phyloP scores from a whole-genome alignment of 2,113 vertebrate genomes.

The Cinclus mexicanus region DNA sequence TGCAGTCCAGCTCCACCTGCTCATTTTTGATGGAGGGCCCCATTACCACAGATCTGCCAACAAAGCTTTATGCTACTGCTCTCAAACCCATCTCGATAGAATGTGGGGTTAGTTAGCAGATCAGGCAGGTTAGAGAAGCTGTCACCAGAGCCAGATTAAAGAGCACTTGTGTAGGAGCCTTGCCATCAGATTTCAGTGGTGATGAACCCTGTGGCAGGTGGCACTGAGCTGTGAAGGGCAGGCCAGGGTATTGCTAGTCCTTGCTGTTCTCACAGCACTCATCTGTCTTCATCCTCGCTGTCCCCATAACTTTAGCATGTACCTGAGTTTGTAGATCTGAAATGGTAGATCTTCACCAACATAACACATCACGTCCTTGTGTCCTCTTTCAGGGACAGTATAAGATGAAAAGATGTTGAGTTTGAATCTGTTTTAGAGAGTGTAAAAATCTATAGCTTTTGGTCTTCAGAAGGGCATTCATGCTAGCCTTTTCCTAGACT shows the following conservation, averaged over 20 bases:
- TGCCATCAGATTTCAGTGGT: background rate
- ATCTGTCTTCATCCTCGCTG: background rate
- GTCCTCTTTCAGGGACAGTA: background rate
- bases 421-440: background rate
- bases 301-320: background rate
- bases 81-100: background rate
- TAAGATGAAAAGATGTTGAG: background rate
- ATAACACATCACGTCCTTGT: background rate
- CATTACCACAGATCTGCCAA: background rate
- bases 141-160: background rate
- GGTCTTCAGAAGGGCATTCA: background rate
- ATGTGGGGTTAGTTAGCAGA: background rate
- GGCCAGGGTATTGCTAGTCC: background rate
- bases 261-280: background rate
- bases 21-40: background rate
- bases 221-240: background rate
- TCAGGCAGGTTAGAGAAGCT: background rate
- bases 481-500: background rate
- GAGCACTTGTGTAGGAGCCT: background rate
- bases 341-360: background rate
- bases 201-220: background rate
- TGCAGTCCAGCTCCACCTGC: background rate
- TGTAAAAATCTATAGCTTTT: background rate
- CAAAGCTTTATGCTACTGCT: background rate
- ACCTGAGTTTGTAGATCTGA: background rate